These are phyloP conservation scores for Lasaia peninsularis DNA, from an alignment of 1,140 invertebrate genomes.

Conservation along the genomic window DNA sequence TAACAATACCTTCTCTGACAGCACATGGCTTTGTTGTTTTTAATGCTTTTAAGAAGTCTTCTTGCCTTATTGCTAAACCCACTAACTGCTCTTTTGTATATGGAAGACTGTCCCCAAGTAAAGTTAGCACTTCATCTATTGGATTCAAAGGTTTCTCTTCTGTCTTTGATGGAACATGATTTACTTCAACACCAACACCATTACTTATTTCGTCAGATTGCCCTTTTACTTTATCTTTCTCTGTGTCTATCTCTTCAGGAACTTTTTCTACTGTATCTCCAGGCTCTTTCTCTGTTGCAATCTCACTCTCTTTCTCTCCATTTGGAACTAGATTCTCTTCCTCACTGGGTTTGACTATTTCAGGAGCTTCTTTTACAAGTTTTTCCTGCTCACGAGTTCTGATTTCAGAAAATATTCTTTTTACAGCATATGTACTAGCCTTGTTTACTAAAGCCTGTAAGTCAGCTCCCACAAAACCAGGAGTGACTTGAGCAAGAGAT, in stretches of 20 bases:
- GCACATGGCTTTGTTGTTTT: conserved; percentile 93
- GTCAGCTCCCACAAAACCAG: conserved; percentile 98
- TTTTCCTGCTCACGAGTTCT: conserved; percentile 34
- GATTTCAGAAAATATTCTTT: conserved; percentile 73
- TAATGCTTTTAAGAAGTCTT: conserved; percentile 89
- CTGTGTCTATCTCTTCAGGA: conserved; percentile 20
- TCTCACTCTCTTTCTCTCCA: conserved; percentile 51
- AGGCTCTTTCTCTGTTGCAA: conserved; percentile 19
- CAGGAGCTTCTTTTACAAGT: conserved; percentile 24
- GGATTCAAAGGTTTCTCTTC: conserved; percentile 36
- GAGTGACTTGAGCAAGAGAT: conserved; percentile 89
- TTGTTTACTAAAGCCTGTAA: conserved; percentile 90
- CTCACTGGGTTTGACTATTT: conserved; percentile 28
- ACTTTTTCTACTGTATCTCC: conserved; percentile 31
- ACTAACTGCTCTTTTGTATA: conserved; percentile 80
- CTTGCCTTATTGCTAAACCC: conserved; percentile 82
- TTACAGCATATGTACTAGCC: conserved; percentile 91
- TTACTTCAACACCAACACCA: conserved; percentile 29
- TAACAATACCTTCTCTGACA: conserved; percentile 97
- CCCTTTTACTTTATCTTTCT: conserved; percentile 28
- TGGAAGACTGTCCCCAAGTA: conserved; percentile 63
- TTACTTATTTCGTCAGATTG: conserved; percentile 23
- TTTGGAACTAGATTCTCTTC: conserved; percentile 42
- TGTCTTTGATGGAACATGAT: conserved; percentile 32
- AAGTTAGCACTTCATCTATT: conserved; percentile 50